These are phyloP conservation scores for Malthinus flaveolus DNA, from an alignment of 2,888 invertebrate genomes.

Conservation along the genomic window DNA sequence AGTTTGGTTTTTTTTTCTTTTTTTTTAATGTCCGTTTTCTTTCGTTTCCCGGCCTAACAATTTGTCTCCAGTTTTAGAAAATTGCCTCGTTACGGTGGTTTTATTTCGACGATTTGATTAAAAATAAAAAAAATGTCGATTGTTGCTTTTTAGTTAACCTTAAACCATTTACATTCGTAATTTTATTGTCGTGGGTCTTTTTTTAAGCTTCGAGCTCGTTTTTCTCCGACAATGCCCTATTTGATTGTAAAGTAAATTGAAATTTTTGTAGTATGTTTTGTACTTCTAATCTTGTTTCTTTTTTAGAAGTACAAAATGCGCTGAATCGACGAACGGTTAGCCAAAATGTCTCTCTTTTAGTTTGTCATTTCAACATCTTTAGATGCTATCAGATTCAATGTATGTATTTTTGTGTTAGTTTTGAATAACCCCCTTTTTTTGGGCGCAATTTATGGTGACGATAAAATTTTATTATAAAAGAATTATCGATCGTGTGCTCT, in stretches of 20 bases:
- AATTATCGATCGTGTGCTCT: too few relatives aligned
- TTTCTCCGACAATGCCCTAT: too few relatives aligned
- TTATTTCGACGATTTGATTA: background rate
- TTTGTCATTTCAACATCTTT: conserved; percentile 11
- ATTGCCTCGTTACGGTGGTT: conserved; percentile 8
- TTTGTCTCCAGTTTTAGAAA: conserved; percentile 14
- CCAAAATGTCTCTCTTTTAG: conserved; percentile 7
- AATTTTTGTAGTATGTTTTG: too few relatives aligned
- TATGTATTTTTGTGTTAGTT: conserved; percentile 5
- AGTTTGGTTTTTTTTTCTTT: background rate
- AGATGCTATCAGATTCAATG: conserved; percentile 1
- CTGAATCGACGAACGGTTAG: conserved; percentile 5
- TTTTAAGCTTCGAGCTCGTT: conserved; percentile 3
- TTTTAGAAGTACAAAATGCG: background rate
- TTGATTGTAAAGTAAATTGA: too few relatives aligned
- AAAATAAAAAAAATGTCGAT: conserved; percentile 4
- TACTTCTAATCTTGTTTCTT: too few relatives aligned
- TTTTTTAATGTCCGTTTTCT: background rate
- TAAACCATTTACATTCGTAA: background rate
- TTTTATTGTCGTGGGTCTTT: background rate
- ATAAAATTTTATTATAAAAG: too few relatives aligned
- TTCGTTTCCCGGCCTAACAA: conserved; percentile 2
- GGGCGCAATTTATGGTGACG: too few relatives aligned
- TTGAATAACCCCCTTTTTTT: conserved; percentile 1
- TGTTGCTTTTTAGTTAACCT: conserved; percentile 5